Evolutionary conservation across 2,113 vertebrate species (phyloP).

Genomic region (Oreamnos americanus): DNA sequence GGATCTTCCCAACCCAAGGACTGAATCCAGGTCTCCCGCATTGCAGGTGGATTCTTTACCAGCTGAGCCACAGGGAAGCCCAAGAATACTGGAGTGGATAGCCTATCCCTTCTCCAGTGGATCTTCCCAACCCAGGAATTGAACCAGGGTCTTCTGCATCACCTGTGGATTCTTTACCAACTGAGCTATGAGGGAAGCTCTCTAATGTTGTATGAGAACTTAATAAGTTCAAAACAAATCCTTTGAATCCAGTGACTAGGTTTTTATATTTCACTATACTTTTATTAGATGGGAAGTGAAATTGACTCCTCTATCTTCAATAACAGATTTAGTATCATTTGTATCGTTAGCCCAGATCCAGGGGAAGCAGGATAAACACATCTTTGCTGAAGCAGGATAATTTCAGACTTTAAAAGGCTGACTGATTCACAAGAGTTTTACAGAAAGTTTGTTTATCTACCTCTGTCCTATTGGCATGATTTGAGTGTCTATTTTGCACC

Average conservation of each 20-base stretch:
- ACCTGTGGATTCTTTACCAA: too few relatives aligned
- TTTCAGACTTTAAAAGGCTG: neutral
- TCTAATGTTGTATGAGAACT: neutral
- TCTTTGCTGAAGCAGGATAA: neutral
- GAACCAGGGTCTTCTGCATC: too few relatives aligned
- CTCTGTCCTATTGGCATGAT: neutral
- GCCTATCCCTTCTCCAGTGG: too few relatives aligned
- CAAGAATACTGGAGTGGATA: too few relatives aligned
- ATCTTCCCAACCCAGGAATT: too few relatives aligned
- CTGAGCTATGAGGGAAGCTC: too few relatives aligned
- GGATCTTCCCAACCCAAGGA: too few relatives aligned
- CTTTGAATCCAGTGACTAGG: neutral
- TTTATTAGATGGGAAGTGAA: neutral
- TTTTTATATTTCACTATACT: neutral
- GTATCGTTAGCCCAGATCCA: neutral
- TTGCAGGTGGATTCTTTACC: too few relatives aligned
- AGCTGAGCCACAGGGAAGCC: too few relatives aligned
- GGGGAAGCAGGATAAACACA: neutral
- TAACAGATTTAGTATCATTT: neutral
- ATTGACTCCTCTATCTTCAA: neutral
- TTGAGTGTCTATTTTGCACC: neutral
- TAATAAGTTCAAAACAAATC: neutral
- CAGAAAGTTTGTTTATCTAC: neutral
- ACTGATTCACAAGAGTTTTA: neutral
- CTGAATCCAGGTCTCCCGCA: rapidly evolving